Evolutionary conservation across 2,888 invertebrate genomes (phyloP).

Genomic region (Tipula vernalis): DNA sequence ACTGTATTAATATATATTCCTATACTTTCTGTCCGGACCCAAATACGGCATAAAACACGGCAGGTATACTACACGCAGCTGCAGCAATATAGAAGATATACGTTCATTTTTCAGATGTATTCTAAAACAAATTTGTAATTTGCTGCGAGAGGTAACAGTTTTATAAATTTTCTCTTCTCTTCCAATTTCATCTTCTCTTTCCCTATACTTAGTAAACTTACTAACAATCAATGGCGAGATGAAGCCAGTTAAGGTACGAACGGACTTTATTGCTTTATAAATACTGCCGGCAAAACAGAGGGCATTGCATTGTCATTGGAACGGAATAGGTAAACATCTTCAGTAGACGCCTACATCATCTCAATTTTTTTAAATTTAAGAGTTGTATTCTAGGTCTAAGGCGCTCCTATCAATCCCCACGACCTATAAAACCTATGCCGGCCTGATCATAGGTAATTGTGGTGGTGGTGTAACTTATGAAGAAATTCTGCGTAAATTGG

Average conservation of each 20-base stretch:
- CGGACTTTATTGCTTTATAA: conserved; percentile 59
- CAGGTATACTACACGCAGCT: conserved; percentile 53
- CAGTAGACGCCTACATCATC: too few species aligned
- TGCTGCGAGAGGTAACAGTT: background rate
- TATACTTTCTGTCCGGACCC: conserved; percentile 60
- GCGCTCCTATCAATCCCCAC: too few species aligned
- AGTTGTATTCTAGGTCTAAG: too few species aligned
- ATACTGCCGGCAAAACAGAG: conserved; percentile 58
- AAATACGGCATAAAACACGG: conserved; percentile 54
- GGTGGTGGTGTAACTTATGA: too few species aligned
- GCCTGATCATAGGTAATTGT: too few species aligned
- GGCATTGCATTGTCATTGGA: too few species aligned
- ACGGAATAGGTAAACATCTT: too few species aligned
- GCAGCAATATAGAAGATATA: conserved; percentile 61
- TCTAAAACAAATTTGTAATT: conserved; percentile 37
- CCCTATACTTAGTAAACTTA: conserved; percentile 40
- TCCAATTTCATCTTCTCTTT: too few species aligned
- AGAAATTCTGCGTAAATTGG: too few species aligned
- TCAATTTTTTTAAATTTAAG: too few species aligned
- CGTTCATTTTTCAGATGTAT: conserved; percentile 61
- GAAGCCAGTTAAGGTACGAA: conserved; percentile 57
- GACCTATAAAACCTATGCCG: too few species aligned
- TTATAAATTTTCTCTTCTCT: background rate
- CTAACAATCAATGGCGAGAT: conserved; percentile 58
- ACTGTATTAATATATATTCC: too few species aligned